Base-by-base conservation (phyloP, 1,140 invertebrate species). In the Drosophila kanapiae region DNA sequence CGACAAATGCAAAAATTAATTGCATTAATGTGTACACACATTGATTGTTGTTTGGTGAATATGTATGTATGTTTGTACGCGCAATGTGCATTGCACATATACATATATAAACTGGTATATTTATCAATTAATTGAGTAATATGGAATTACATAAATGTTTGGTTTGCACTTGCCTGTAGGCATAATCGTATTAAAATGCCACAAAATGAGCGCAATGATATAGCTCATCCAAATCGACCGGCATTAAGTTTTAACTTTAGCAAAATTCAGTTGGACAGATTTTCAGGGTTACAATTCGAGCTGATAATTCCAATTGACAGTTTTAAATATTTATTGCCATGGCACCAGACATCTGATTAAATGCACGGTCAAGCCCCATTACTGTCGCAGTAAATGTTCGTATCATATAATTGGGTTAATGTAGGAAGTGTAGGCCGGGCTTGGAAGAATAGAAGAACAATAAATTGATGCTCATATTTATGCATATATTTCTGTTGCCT, bases 121-220 rank as follows among this genome's bases (percentile, higher is more conserved):
- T 72, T 75, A 82, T 82, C 70, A 87, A 75, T 86, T 82, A 86
- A 82, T 82, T 82, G 83, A 82, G 75, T 79, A 82, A 65, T 38
- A 48, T 40, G 35, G 51, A 59, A 75, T 87, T 80, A 72, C 35
- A 79, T 76, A 76, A 87, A 79, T 79, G 45, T 83, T 80, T 83
- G 69, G 58, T 79, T 79, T 87, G 75, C 65, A 42, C 43, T 57
- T 18, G 33, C n/a, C 62, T 10, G 13, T 35, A 37, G 51, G 43
- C 35, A 56, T 82, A 85, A 78, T 53, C 64, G 69, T 48, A 84
- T 85, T 84, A 74, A 83, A 76, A 27, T 58, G 48, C 48, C 68
- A 31, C 58, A 51, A 54, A 54, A 54, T 54, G 37, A 38, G 53
- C 53, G 35, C 53, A 33, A 68, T 65, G 54, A 67, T 48, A 35